These are phyloP conservation scores for Synanthedon andrenaeformis DNA, from an alignment of 2,888 invertebrate genomes.

Conservation along the genomic window DNA sequence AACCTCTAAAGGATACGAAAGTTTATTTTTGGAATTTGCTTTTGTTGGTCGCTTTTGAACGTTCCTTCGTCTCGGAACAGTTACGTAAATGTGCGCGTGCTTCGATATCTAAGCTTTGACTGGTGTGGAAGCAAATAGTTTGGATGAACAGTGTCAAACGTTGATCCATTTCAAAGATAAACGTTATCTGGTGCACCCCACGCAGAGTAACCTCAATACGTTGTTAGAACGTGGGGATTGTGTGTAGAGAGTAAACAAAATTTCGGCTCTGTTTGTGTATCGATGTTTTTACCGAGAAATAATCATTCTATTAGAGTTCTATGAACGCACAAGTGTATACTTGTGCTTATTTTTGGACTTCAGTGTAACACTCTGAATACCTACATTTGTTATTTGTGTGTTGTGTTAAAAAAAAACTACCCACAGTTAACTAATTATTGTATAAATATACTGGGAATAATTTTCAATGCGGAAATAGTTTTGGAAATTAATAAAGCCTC, in stretches of 20 bases:
- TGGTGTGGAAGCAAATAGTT: not conserved
- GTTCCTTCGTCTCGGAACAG: conserved; percentile 21
- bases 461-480: too few species aligned
- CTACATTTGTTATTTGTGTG: conserved; percentile 1
- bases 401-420: not conserved
- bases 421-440: too few species aligned
- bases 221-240: conserved; percentile 24
- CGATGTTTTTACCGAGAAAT: conserved; percentile 13
- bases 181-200: conserved; percentile 26
- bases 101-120: not conserved
- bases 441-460: too few species aligned
- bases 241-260: conserved; percentile 31
- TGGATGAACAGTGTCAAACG: not conserved
- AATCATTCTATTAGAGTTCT: conserved; percentile 14
- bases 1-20: conserved; percentile 36
- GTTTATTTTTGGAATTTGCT: conserved; percentile 49
- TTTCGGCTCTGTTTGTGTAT: conserved; percentile 21
- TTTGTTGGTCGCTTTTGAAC: conserved; percentile 44
- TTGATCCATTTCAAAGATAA: conserved; percentile 12
- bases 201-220: conserved; percentile 29
- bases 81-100: conserved; percentile 35
- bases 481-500: not conserved
- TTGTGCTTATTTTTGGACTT: conserved; percentile 9
- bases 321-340: conserved; percentile 16
- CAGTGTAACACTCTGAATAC: not conserved